A percentile compares a stretch with the other conserved stretches of the same genome.
Evolutionary conservation across 2,797 vertebrate genomes (phyloP).

Genomic region (Sebastes taczanowskii): DNA sequence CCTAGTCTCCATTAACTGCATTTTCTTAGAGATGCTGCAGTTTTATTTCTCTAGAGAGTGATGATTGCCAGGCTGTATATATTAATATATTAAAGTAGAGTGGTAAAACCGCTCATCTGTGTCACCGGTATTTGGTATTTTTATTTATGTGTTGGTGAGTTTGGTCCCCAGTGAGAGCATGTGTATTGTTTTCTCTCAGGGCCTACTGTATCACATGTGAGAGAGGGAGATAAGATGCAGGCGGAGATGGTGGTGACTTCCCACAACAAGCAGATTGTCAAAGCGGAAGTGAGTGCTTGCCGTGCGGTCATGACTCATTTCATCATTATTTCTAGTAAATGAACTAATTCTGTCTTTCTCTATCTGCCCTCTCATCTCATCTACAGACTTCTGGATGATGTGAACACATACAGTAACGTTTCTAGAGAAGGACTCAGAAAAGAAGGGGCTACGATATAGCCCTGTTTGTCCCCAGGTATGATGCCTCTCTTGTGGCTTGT

Average conservation of each 20-base stretch:
- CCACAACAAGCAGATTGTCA: slow-evolving; percentile 33
- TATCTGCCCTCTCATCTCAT: background rate
- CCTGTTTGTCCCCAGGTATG: background rate
- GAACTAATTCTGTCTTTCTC: background rate
- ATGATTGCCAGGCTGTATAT: background rate
- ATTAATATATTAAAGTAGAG: background rate
- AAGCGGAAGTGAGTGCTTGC: slow-evolving; percentile 39
- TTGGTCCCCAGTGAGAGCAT: background rate
- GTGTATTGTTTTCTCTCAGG: background rate
- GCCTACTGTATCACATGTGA: slow-evolving; percentile 27
- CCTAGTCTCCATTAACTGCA: background rate
- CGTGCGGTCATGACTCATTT: slow-evolving; percentile 51
- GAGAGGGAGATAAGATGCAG: slow-evolving; percentile 42
- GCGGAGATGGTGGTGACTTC: slow-evolving; percentile 43
- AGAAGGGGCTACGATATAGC: background rate
- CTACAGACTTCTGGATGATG: background rate
- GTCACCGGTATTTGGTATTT: background rate
- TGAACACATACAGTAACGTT: background rate
- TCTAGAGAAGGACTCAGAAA: background rate
- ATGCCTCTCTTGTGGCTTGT: slow-evolving; percentile 49
- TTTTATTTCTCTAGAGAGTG: background rate
- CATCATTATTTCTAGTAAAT: slow-evolving; percentile 64
- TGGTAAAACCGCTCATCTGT: background rate
- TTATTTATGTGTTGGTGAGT: background rate
- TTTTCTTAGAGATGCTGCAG: background rate